Conservation (phyloP, 2,113 vertebrate genomes). For the Falcunculus frontatus region DNA sequence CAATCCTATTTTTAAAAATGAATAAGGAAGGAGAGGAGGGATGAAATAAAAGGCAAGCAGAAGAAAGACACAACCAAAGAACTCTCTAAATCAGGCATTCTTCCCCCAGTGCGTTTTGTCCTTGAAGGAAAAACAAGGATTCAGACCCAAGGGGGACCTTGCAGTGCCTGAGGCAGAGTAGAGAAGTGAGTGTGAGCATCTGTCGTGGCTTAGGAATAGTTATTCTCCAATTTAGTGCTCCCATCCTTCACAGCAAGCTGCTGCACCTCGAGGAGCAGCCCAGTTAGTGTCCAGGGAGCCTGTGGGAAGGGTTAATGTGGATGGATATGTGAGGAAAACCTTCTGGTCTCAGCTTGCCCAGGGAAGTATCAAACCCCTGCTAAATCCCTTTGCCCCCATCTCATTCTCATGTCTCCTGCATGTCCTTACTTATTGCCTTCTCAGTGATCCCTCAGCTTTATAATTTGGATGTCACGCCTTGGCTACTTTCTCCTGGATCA, state of each 20-base stretch:
- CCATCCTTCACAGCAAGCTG: not conserved
- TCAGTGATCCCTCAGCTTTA: not conserved
- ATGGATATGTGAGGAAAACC: not conserved
- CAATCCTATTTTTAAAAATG: not conserved
- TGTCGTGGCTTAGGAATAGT: not conserved
- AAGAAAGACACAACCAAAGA: not conserved
- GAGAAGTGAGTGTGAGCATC: not conserved
- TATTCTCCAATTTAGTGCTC: not conserved
- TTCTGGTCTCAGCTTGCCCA: not conserved
- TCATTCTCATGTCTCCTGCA: not conserved
- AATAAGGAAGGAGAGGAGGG: not conserved
- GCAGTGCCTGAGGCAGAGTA: not conserved
- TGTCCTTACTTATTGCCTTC: not conserved
- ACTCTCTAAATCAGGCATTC: not conserved
- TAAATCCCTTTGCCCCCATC: not conserved
- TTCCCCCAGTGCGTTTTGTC: not conserved
- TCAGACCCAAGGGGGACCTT: not conserved
- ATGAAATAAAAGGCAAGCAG: not conserved
- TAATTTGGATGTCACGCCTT: not conserved
- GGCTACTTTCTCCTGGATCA: not conserved
- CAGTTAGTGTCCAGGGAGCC: not conserved
- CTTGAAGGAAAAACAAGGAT: not conserved
- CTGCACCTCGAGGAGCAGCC: not conserved
- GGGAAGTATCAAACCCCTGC: not conserved
- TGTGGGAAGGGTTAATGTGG: not conserved